A percentile compares a stretch with the other conserved stretches of the same genome.
Conservation (phyloP, 2,797 vertebrate species). For the Iguana delicatissima region DNA sequence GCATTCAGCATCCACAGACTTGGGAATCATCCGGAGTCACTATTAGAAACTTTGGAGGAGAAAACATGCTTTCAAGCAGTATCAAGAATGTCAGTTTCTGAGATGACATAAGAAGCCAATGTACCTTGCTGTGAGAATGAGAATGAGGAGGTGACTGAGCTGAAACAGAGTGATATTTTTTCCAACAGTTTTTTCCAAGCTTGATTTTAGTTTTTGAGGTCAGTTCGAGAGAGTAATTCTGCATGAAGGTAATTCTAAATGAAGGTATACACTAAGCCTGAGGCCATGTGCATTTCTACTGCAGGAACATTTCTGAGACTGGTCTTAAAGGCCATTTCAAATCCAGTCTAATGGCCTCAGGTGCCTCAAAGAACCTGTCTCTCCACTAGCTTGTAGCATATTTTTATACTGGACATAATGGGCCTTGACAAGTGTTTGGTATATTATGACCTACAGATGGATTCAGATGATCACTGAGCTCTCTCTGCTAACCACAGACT, state of each 20-base stretch:
- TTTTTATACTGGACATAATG: conserved; percentile 11
- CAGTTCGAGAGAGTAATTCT: background rate
- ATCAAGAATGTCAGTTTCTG: background rate
- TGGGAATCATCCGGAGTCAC: too few species aligned
- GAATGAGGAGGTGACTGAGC: background rate
- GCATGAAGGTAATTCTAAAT: background rate
- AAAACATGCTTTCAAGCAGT: background rate
- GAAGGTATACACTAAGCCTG: background rate
- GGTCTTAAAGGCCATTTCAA: conserved; percentile 1
- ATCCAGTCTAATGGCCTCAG: conserved; percentile 22
- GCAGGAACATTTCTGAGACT: conserved; percentile 7
- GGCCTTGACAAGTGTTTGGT: conserved; percentile 26
- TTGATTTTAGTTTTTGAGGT: conserved; percentile 1
- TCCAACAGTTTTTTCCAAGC: background rate
- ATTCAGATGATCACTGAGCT: background rate
- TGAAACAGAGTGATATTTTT: background rate
- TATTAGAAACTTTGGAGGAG: background rate
- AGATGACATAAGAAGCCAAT: background rate
- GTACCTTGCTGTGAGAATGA: background rate
- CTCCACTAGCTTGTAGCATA: background rate
- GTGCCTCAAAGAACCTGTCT: background rate
- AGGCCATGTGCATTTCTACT: conserved; percentile 7
- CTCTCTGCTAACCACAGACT: background rate
- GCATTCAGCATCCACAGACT: too few species aligned
- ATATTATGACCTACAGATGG: conserved; percentile 16